Percentiles rank a stretch among this genome's conserved stretches.
Conservation (phyloP, 2,888 invertebrate genomes). For the Orgyia antiqua region DNA sequence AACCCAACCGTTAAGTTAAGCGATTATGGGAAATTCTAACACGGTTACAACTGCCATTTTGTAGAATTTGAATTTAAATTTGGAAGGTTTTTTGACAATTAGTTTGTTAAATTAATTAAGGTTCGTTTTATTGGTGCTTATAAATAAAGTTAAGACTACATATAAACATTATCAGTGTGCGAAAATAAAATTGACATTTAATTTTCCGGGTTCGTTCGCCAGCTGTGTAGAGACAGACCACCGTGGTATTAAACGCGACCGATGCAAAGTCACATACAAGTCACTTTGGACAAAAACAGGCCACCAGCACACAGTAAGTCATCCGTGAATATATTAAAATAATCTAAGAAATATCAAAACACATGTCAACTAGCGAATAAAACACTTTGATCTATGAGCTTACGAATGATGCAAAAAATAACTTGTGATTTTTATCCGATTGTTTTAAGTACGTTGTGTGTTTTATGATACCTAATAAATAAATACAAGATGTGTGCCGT, state of each 20-base stretch:
- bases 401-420: slow-evolving; percentile 25
- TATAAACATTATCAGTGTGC: slow-evolving; percentile 7
- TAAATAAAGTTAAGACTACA: slow-evolving; percentile 7
- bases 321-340: slow-evolving; percentile 68
- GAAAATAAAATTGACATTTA: slow-evolving; percentile 55
- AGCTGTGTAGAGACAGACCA: slow-evolving; percentile 55
- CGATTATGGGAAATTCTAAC: slow-evolving; percentile 52
- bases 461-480: too few relatives aligned
- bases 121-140: slow-evolving; percentile 23
- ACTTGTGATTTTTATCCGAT: too few relatives aligned
- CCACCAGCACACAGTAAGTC: slow-evolving; percentile 63
- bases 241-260: slow-evolving; percentile 45
- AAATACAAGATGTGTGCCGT: too few relatives aligned
- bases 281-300: slow-evolving; percentile 64
- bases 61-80: slow-evolving; percentile 39
- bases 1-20: slow-evolving; percentile 59
- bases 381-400: slow-evolving; percentile 56
- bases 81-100: slow-evolving; percentile 34
- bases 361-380: slow-evolving; percentile 62
- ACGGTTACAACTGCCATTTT: slow-evolving; percentile 38
- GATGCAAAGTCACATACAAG: slow-evolving; percentile 68
- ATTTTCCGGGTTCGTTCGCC: slow-evolving; percentile 57
- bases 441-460: slow-evolving; percentile 9
- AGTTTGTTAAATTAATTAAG: slow-evolving; percentile 37
- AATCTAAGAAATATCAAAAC: slow-evolving; percentile 69